phyloP scores from a whole-genome alignment of 2,113 vertebrate genomes.

The Sinosuthora webbiana region DNA sequence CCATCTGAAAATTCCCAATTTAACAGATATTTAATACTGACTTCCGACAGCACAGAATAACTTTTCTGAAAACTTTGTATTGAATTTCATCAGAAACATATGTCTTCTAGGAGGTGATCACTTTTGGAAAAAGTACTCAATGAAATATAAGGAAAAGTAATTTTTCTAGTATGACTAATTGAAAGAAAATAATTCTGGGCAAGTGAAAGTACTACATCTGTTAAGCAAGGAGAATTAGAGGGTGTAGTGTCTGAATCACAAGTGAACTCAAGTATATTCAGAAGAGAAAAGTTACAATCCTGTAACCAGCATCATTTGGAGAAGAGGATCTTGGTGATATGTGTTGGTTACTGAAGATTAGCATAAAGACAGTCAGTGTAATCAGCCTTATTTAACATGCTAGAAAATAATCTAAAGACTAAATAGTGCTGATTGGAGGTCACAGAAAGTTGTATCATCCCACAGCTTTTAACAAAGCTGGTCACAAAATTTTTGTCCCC shows the following conservation, averaged over 20 bases:
- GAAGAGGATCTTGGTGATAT: not conserved
- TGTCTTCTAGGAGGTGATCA: not conserved
- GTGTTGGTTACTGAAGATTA: not conserved
- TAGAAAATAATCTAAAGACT: not conserved
- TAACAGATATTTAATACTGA: not conserved
- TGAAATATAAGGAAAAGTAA: not conserved
- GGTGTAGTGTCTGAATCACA: not conserved
- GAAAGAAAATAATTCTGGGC: not conserved
- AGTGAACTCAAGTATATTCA: not conserved
- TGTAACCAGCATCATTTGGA: not conserved
- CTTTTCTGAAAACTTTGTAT: not conserved
- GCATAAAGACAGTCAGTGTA: slow-evolving; percentile 12
- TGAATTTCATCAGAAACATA: not conserved
- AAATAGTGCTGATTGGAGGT: slow-evolving; percentile 18
- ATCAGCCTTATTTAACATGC: not conserved
- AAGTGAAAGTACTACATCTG: not conserved
- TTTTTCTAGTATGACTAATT: not conserved
- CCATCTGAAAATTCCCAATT: not conserved
- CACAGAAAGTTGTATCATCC: not conserved
- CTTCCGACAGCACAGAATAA: not conserved
- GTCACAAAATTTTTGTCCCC: not conserved
- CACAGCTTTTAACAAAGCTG: not conserved
- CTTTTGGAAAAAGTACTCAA: not conserved
- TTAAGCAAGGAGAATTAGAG: not conserved
- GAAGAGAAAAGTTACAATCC: not conserved